These are phyloP conservation scores for Troides aeacus DNA, from an alignment of 2,888 invertebrate species.

Conservation along the genomic window DNA sequence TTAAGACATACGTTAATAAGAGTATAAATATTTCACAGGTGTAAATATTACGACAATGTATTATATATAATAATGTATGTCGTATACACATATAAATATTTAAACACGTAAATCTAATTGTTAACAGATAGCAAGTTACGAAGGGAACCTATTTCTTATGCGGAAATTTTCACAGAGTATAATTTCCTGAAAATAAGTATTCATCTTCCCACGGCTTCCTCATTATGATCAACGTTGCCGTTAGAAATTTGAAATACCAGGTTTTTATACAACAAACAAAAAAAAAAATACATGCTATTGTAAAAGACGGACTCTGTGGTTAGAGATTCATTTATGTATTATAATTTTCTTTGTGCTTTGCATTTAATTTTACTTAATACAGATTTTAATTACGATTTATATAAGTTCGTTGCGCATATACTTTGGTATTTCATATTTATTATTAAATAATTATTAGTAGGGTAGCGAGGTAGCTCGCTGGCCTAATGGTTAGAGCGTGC, in stretches of 20 bases:
- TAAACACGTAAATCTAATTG: conserved; percentile 3
- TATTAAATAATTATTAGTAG: too few relatives aligned
- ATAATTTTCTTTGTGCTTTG: not conserved
- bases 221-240: conserved; percentile 14
- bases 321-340: not conserved
- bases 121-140: conserved; percentile 1
- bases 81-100: not conserved
- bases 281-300: not conserved
- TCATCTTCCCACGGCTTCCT: conserved; percentile 24
- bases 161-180: conserved; percentile 27
- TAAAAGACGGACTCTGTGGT: not conserved
- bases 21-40: not conserved
- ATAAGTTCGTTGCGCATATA: too few relatives aligned
- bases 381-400: not conserved
- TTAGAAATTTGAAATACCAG: conserved; percentile 14
- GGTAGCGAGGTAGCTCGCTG: too few relatives aligned
- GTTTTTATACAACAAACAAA: conserved; percentile 8
- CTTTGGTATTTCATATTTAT: too few relatives aligned
- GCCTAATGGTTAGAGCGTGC: too few relatives aligned
- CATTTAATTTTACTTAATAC: not conserved
- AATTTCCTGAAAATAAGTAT: conserved; percentile 28
- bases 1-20: too few relatives aligned
- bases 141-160: conserved; percentile 15
- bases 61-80: not conserved
- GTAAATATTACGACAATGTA: too few relatives aligned